A percentile compares a stretch with the other conserved stretches of the same genome.
These are phyloP conservation scores for Ctenosaura bakeri DNA, from an alignment of 2,797 vertebrate species.

Conservation along the genomic window DNA sequence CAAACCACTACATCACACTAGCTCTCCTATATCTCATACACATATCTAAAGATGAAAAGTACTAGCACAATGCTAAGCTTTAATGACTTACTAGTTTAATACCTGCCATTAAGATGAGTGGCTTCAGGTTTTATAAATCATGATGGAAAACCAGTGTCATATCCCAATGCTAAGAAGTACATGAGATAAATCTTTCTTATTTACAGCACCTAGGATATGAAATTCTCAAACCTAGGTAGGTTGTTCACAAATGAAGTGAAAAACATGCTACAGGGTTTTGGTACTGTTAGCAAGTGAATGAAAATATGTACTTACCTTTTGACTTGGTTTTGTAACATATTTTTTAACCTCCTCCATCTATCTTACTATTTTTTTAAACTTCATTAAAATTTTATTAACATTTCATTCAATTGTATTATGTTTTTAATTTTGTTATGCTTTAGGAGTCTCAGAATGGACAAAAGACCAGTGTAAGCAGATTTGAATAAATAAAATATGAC, in stretches of 20 bases:
- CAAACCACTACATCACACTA: no score
- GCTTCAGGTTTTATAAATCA: background rate
- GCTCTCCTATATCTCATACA: background rate
- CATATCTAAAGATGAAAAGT: background rate
- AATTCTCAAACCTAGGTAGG: background rate
- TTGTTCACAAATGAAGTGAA: background rate
- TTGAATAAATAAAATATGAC: background rate
- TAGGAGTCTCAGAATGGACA: background rate
- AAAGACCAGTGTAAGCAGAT: background rate
- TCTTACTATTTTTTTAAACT: no score
- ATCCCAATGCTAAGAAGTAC: background rate
- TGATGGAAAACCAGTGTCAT: background rate
- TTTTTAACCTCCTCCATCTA: background rate
- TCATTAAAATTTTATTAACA: background rate
- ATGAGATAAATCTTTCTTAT: background rate
- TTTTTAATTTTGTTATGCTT: background rate
- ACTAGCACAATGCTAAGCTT: background rate
- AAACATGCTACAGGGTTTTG: no score
- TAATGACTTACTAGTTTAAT: background rate
- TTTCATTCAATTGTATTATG: background rate
- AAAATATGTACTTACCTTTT: background rate
- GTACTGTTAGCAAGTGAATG: background rate
- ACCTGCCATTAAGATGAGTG: background rate
- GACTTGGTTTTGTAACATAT: background rate
- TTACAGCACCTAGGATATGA: background rate